Conservation (phyloP, 2,888 invertebrate genomes). For the Stenotaenia linearis region DNA sequence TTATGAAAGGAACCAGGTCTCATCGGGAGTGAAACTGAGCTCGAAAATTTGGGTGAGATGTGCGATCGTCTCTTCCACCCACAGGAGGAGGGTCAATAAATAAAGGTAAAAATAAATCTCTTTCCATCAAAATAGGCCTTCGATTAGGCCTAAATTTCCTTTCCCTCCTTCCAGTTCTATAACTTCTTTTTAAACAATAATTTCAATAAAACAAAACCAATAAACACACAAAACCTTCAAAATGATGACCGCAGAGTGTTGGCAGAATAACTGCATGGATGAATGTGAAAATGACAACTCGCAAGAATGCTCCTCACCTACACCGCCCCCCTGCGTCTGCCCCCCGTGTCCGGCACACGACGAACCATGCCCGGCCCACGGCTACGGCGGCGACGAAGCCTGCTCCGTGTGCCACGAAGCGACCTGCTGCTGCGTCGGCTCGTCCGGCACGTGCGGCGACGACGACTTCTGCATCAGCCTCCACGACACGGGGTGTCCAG, state of each 20-base stretch:
- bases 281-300: not conserved
- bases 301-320: not conserved
- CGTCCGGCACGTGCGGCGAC: not conserved
- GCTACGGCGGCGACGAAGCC: slow-evolving; percentile 1
- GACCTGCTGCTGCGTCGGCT: not conserved
- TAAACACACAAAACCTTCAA: no score
- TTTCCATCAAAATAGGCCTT: not conserved
- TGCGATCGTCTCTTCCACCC: not conserved
- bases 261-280: not conserved
- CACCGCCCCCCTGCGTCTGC: not conserved
- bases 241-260: slow-evolving; percentile 8
- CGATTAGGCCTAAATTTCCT: not conserved
- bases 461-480: not conserved
- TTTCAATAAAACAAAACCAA: no score
- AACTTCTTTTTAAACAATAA: no score
- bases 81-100: not conserved
- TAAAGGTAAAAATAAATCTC: not conserved
- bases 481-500: not conserved
- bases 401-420: not conserved
- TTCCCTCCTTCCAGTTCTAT: not conserved
- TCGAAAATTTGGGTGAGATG: not conserved
- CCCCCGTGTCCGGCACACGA: not conserved
- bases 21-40: not conserved
- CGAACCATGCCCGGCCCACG: not conserved
- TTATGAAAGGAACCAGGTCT: not conserved